Evolutionary conservation across 2,888 invertebrate genomes (phyloP), one percentile per base, ranked within the genome.

Genomic region (Harpalus rubripes): DNA sequence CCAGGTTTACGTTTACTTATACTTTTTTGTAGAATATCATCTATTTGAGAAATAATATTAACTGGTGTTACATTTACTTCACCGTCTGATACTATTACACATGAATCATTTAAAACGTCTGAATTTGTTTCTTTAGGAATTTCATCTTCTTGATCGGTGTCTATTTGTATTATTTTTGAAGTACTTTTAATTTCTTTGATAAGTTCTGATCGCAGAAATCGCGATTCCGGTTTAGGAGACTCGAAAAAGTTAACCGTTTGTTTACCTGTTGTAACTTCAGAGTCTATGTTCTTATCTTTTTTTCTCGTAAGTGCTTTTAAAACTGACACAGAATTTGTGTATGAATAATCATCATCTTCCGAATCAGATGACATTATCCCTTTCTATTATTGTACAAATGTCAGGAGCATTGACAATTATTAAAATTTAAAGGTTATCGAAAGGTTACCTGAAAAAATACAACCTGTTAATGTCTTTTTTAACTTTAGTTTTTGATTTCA

Each of bases 271-370:
- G 7, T 16, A 18, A 22, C 41, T 6, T 74, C 44, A 41, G 18
- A 74, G 12, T 44, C 22, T 32, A 72, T 52, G 72, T 10, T 52
- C 12, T 52, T 52, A 52, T 52, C 44, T 12, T 52, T 52, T 10
- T 52, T 83, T 15, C 78, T 44, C 1, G 41, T 84, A 8, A 84
- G 22, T 18, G 61, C 65, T 65, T 78, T 78, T 65, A 84, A 65
- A 41, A 84, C 41, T 12, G 84, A 78, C 18, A 65, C 84, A 32
- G 84, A 65, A 84, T 84, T 84, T 32, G 84, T 84, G 41, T 84
- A 84, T n/a, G 78, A 84, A 65, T 76, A 84, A 76, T 84, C 84
- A 76, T 84, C 84, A n/a, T 84, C 84, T 44, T 84, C 84, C 10
- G 78, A 78, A 76, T 84, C 84, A n/a, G 84, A 84, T 65, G 84